These are phyloP conservation scores for Neofelis nebulosa DNA, from an alignment of 2,113 vertebrate species.

Conservation along the genomic window DNA sequence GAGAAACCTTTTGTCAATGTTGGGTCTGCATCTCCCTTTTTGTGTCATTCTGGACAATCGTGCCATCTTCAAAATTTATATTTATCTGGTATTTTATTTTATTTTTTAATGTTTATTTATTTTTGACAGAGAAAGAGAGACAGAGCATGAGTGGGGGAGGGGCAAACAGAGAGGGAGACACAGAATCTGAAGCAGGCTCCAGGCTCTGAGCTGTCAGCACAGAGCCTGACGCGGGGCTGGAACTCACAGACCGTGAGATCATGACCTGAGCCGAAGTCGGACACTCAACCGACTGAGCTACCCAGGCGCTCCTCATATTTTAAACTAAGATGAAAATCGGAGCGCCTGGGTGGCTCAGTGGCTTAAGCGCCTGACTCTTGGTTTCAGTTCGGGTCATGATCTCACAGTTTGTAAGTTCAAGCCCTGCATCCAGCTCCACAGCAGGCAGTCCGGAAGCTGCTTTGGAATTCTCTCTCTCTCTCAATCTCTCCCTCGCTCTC, in stretches of 20 bases:
- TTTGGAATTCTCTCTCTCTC: too few relatives aligned
- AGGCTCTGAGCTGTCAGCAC: not conserved
- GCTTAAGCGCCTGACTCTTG: too few relatives aligned
- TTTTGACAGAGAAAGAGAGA: not conserved
- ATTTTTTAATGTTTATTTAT: not conserved
- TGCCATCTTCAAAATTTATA: not conserved
- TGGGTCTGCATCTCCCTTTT: not conserved
- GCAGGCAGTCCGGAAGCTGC: too few relatives aligned
- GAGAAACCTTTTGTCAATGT: not conserved
- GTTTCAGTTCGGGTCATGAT: too few relatives aligned
- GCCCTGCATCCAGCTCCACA: too few relatives aligned
- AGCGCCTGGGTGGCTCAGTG: too few relatives aligned
- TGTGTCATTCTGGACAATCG: not conserved
- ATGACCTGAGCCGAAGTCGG: not conserved
- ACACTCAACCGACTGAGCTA: not conserved
- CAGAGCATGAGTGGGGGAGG: rapidly evolving
- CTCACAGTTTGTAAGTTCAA: too few relatives aligned
- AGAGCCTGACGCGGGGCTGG: not conserved
- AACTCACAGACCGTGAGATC: too few relatives aligned
- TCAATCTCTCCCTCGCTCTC: too few relatives aligned
- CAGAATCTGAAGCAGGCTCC: not conserved
- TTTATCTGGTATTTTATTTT: not conserved
- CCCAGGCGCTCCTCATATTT: not conserved
- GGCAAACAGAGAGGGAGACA: not conserved
- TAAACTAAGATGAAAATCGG: not conserved